A percentile compares a stretch with the other conserved stretches of the same genome.
Conservation (phyloP, 2,113 vertebrate genomes). For the Pelecanoides urinatrix region DNA sequence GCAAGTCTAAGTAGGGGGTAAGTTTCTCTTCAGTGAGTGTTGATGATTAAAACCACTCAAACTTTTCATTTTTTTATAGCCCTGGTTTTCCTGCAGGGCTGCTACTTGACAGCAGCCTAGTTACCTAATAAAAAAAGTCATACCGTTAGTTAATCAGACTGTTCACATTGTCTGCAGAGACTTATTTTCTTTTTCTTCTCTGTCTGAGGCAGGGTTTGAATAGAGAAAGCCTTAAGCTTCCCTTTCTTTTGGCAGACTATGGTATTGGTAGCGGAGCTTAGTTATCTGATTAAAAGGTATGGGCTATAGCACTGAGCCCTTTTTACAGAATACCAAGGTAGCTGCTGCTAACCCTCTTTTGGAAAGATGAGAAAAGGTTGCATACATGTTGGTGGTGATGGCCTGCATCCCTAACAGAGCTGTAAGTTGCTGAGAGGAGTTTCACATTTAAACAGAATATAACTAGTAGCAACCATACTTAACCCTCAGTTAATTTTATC, state of each 20-base stretch:
- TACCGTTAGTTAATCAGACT: background rate
- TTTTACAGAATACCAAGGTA: background rate
- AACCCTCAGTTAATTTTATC: background rate
- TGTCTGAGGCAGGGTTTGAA: background rate
- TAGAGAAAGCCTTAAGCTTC: background rate
- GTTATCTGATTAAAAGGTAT: background rate
- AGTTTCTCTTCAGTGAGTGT: background rate
- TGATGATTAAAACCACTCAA: background rate
- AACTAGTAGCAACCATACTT: background rate
- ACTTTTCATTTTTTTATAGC: background rate
- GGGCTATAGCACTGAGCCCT: background rate
- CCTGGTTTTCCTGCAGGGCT: background rate
- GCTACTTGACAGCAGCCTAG: background rate
- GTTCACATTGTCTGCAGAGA: background rate
- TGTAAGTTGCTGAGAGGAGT: background rate
- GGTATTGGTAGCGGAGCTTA: background rate
- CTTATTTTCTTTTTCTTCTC: background rate
- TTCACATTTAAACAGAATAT: rapidly evolving
- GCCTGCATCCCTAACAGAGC: background rate
- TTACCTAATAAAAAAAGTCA: background rate
- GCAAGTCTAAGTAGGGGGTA: background rate
- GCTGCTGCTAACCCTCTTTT: background rate
- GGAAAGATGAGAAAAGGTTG: background rate
- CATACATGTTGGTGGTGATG: rapidly evolving
- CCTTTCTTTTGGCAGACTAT: background rate